Evolutionary conservation across 1,140 invertebrate species (phyloP).

Genomic region (Solenopsis fugax): DNA sequence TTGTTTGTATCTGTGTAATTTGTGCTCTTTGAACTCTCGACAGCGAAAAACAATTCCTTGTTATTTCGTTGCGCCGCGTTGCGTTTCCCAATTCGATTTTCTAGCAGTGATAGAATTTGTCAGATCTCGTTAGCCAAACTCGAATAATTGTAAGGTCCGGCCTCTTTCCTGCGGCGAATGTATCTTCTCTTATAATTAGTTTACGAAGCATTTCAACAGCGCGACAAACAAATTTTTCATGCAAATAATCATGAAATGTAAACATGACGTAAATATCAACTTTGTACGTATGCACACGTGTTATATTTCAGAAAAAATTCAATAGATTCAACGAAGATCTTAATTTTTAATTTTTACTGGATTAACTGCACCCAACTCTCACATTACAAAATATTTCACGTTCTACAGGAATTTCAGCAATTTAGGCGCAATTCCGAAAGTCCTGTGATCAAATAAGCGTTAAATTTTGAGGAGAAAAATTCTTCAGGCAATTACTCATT

Average conservation of each 20-base stretch:
- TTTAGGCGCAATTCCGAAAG: neutral
- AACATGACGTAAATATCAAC: neutral
- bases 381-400: neutral
- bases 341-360: neutral
- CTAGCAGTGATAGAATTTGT: conserved; percentile 54
- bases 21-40: conserved; percentile 58
- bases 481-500: neutral
- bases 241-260: neutral
- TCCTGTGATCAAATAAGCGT: neutral
- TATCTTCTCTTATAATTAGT: neutral
- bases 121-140: conserved; percentile 54
- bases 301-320: neutral
- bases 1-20: conserved; percentile 60
- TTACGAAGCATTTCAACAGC: neutral
- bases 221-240: neutral
- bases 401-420: neutral
- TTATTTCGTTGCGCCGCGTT: conserved; percentile 55
- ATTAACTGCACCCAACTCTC: neutral
- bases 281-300: neutral
- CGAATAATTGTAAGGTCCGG: conserved; percentile 25
- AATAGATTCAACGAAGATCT: neutral
- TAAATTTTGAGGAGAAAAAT: conserved; percentile 8
- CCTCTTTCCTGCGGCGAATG: neutral
- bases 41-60: conserved; percentile 60
- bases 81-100: conserved; percentile 55